Conservation (phyloP, 2,113 vertebrate species). For the Onychorhynchus coronatus region DNA sequence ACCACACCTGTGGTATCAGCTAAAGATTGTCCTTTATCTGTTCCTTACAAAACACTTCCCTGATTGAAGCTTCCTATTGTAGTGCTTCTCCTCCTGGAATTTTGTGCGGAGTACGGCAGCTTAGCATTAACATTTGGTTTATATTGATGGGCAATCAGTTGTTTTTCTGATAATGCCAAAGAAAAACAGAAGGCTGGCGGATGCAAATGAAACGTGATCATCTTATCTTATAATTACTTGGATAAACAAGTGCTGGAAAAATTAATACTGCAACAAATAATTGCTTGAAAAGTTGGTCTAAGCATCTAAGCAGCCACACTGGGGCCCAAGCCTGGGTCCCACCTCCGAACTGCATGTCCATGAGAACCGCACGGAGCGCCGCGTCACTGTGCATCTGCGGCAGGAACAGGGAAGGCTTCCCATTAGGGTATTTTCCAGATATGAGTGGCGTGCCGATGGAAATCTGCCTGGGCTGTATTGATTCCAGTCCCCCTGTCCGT, state of each 20-base stretch:
- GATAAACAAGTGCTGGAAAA: background rate
- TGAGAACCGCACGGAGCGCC: background rate
- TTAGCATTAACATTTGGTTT: background rate
- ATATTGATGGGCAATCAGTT: constrained; percentile 6
- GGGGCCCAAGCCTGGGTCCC: rapidly evolving
- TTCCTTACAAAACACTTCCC: background rate
- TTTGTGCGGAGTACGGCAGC: background rate
- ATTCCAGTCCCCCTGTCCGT: constrained; percentile 4
- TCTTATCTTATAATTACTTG: constrained; percentile 47
- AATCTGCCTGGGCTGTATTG: background rate
- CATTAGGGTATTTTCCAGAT: rapidly evolving
- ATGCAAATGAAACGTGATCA: background rate
- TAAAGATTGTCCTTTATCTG: constrained; percentile 23
- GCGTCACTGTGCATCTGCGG: background rate
- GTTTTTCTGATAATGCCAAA: background rate
- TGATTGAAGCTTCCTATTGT: background rate
- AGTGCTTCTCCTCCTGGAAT: background rate
- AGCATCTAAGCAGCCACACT: rapidly evolving
- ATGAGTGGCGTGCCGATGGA: background rate
- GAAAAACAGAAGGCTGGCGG: background rate
- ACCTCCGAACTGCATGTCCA: rapidly evolving
- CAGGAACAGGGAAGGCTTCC: background rate
- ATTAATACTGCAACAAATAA: background rate
- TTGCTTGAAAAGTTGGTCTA: background rate
- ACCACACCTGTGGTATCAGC: background rate